These are phyloP conservation scores for Lithophane socia DNA, from an alignment of 2,888 invertebrate species.

Conservation along the genomic window DNA sequence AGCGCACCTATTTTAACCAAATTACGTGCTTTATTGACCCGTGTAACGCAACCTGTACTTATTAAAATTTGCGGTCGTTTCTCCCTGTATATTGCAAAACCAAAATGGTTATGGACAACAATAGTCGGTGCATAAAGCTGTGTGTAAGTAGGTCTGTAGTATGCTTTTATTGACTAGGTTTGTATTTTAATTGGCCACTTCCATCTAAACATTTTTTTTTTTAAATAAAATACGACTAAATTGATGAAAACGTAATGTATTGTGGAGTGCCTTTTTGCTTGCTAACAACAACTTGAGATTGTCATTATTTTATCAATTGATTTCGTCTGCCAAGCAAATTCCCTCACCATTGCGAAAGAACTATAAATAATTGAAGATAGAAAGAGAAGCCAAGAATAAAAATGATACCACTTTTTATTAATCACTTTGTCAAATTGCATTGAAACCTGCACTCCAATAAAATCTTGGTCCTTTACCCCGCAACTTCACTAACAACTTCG, in stretches of 20 bases:
- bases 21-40: constrained; percentile 54
- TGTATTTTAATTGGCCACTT: constrained; percentile 10
- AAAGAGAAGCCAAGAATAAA: too few species aligned
- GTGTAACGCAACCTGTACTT: constrained; percentile 33
- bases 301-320: neutral
- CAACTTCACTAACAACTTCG: constrained; percentile 11
- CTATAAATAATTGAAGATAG: neutral
- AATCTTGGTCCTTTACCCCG: neutral
- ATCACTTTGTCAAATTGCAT: neutral
- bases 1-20: constrained; percentile 23
- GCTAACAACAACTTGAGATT: neutral
- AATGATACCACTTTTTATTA: neutral
- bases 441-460: neutral
- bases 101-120: constrained; percentile 39
- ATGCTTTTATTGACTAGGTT: constrained; percentile 20
- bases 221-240: too few species aligned
- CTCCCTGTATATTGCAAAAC: constrained; percentile 14
- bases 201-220: neutral
- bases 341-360: neutral
- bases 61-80: constrained; percentile 57
- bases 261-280: neutral
- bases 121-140: constrained; percentile 3
- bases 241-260: too few species aligned
- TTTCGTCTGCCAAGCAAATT: neutral
- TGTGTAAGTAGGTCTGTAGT: neutral